phyloP scores from a whole-genome alignment of 2,888 invertebrate species.

The Theretra japonica region DNA sequence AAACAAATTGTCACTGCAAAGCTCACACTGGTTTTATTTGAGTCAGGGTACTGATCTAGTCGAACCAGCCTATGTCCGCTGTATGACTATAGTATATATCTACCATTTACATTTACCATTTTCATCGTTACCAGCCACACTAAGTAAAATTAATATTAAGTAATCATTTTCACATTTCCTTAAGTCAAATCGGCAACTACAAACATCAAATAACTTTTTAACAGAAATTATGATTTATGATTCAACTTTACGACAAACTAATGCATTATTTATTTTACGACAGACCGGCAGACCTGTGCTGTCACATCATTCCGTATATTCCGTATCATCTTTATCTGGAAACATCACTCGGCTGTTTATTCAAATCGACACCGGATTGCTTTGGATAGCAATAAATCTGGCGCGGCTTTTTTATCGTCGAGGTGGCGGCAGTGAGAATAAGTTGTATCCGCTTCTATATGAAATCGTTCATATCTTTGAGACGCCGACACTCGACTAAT shows the following conservation, averaged over 20 bases:
- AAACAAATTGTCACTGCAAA: too few species aligned
- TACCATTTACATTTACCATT: too few species aligned
- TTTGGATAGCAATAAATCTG: slow-evolving; percentile 75
- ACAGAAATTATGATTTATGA: neutral
- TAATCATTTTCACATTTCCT: too few species aligned
- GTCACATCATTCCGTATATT: slow-evolving; percentile 55
- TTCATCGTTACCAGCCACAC: too few species aligned
- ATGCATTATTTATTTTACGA: slow-evolving; percentile 7
- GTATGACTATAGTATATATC: too few species aligned
- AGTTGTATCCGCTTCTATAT: slow-evolving; percentile 51
- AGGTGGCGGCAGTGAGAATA: slow-evolving; percentile 49
- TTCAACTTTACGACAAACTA: neutral
- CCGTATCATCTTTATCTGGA: slow-evolving; percentile 50
- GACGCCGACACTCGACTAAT: slow-evolving; percentile 36
- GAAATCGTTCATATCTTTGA: slow-evolving; percentile 36
- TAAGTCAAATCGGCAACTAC: too few species aligned
- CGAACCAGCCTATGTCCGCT: too few species aligned
- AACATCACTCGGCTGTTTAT: slow-evolving; percentile 70
- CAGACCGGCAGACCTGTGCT: slow-evolving; percentile 31
- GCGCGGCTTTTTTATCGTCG: slow-evolving; percentile 71
- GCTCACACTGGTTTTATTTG: too few species aligned
- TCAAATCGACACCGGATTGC: slow-evolving; percentile 67
- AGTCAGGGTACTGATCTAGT: too few species aligned
- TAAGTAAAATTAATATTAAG: too few species aligned
- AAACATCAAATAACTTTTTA: neutral